A percentile compares a stretch with the other conserved stretches of the same genome.
Conservation (phyloP, 1,140 invertebrate genomes). For the Leptopilina clavipes region DNA sequence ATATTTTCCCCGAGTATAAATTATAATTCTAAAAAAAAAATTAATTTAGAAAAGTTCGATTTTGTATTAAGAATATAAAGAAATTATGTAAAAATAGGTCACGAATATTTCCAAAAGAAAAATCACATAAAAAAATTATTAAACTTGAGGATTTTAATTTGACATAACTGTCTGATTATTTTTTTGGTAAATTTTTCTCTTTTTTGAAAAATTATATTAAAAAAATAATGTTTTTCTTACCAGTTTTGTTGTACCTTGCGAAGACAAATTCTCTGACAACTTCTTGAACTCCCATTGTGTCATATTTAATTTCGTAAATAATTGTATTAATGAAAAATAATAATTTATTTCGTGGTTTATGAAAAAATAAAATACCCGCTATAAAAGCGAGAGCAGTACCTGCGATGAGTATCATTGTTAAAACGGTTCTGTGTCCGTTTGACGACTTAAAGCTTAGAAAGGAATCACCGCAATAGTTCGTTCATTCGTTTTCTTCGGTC, state of each 20-base stretch:
- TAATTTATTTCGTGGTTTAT: conserved; percentile 45
- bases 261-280: conserved; percentile 75
- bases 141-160: too few species aligned
- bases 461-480: conserved; percentile 18
- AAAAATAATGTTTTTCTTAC: conserved; percentile 64
- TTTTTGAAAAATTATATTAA: too few species aligned
- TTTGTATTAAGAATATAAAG: too few species aligned
- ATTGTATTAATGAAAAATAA: conserved; percentile 26
- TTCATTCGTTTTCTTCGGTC: conserved; percentile 15
- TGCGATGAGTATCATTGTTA: conserved; percentile 52
- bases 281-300: conserved; percentile 74
- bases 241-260: conserved; percentile 75
- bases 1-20: neutral
- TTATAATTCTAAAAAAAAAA: neutral
- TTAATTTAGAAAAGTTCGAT: neutral
- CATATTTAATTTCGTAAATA: conserved; percentile 72
- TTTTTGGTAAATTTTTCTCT: too few species aligned
- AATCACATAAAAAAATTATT: too few species aligned
- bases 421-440: neutral
- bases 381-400: conserved; percentile 55
- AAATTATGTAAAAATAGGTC: neutral
- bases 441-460: neutral
- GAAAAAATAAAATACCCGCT: conserved; percentile 54
- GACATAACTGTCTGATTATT: too few species aligned
- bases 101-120: neutral